Base-by-base conservation (phyloP, 2,113 vertebrate species). In the Collichthys lucidus region DNA sequence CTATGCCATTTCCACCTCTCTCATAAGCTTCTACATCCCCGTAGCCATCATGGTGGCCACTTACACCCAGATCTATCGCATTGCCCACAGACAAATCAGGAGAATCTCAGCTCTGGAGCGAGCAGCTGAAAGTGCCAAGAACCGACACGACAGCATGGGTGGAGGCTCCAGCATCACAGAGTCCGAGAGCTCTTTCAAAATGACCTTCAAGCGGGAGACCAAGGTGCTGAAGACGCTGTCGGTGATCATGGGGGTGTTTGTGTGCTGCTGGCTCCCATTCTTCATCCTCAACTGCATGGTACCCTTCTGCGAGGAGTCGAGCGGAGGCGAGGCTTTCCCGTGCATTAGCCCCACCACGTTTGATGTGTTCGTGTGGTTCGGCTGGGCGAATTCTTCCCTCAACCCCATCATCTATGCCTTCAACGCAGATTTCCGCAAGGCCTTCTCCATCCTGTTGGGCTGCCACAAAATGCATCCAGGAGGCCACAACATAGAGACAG, bases 371-470 rank as follows among this genome's bases (percentile, higher is more conserved):
- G 84, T 99, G 83, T 99, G 98, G 98, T 99, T 99, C 76, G 98
- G 98, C 61, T 99, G 98, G 98, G 98, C 98, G 10, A 99, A 99
- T 89, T 99, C 98, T 42, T 99, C 98, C 65, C 95, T 99, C 86
- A 99, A 99, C 92, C 98, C 98, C 87, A 98, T 99, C 84, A 99
- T 99, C 89, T 99, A 99, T 82, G 98, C 98, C 92, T 99, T 99
- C 89, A 99, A 99, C 47, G 97, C 97, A 1, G 98, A 99, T 93
- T 99, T 99, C 89, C 97, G 98, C 83, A 97, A 97, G 93, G 98
- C 98, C 1, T 99, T 99, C 86, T 98, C 98, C 6, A 96, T 96
- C 77, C 96, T 99, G 85, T 92, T 99, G 85, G 97, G 97, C 90
- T 99, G 98, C 94, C 97, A 98, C 93, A 96, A 94, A 93, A 95